Evolutionary conservation across 2,888 invertebrate genomes (phyloP).

Genomic region (Campoletis raptor): DNA sequence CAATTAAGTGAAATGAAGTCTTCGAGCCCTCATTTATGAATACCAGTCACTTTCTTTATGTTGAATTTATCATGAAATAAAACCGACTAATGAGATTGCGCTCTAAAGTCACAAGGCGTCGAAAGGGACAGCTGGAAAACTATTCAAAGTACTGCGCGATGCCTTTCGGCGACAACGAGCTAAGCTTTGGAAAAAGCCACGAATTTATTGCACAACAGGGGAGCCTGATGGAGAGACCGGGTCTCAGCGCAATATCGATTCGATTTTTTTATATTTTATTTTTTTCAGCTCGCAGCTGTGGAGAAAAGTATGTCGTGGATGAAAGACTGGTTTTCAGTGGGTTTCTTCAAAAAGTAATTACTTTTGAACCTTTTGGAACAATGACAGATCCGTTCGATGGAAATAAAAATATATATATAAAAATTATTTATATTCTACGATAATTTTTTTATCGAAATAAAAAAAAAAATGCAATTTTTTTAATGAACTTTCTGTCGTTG

Average conservation of each 20-base stretch:
- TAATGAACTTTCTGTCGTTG: too few species aligned
- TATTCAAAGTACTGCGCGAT: slow-evolving; percentile 30
- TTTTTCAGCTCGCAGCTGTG: slow-evolving; percentile 25
- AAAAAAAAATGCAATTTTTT: neutral
- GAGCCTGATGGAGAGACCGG: neutral
- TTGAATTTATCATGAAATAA: neutral
- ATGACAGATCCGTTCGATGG: neutral
- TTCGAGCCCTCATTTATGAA: neutral
- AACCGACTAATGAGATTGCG: neutral
- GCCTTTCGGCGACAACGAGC: slow-evolving; percentile 45
- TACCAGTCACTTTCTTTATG: neutral
- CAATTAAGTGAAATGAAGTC: neutral
- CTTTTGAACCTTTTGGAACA: neutral
- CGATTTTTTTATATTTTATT: slow-evolving; percentile 8
- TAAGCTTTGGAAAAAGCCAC: slow-evolving; percentile 44
- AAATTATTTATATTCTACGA: neutral
- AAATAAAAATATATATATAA: too few species aligned
- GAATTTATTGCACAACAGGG: slow-evolving; percentile 52
- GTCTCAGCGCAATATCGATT: slow-evolving; percentile 54
- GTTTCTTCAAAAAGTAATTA: neutral
- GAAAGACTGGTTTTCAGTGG: slow-evolving; percentile 1
- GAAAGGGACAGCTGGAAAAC: slow-evolving; percentile 18
- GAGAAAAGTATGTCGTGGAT: slow-evolving; percentile 30
- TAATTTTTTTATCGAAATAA: neutral
- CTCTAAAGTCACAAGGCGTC: slow-evolving; percentile 6